A percentile compares a stretch with the other conserved stretches of the same genome.
phyloP scores from a whole-genome alignment of 2,113 vertebrate genomes.

The Clarias magur region DNA sequence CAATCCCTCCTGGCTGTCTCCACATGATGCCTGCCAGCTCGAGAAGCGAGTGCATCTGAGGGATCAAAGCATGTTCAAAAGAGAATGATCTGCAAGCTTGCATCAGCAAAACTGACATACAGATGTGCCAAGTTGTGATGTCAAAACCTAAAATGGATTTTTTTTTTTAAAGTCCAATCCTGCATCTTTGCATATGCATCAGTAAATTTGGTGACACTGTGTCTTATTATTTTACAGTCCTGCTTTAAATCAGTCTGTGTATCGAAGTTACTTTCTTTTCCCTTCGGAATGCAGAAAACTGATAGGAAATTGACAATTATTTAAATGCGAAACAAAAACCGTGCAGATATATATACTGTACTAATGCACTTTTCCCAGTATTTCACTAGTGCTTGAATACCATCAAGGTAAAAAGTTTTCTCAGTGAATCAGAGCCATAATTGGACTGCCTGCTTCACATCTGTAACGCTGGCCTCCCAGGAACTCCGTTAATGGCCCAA shows the following conservation, averaged over 20 bases:
- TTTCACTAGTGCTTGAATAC: no score
- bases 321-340: no score
- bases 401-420: no score
- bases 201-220: not conserved
- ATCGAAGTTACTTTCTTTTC: not conserved
- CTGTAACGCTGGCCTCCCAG: no score
- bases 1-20: slow-evolving; percentile 42
- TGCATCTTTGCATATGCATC: slow-evolving; percentile 18
- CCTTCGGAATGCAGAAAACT: not conserved
- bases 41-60: slow-evolving; percentile 27
- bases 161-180: slow-evolving; percentile 7
- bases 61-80: slow-evolving; percentile 49
- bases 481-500: no score
- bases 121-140: slow-evolving; percentile 16
- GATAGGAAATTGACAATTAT: no score
- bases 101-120: slow-evolving; percentile 32
- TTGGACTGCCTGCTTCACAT: no score
- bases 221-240: not conserved
- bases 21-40: slow-evolving; percentile 47
- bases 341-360: no score
- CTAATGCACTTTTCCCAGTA: no score
- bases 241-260: not conserved
- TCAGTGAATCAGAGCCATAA: no score
- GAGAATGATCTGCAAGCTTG: slow-evolving; percentile 25
- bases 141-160: slow-evolving; percentile 6